Evolutionary conservation across 2,113 vertebrate species (phyloP).

Genomic region (Tenrec ecaudatus): DNA sequence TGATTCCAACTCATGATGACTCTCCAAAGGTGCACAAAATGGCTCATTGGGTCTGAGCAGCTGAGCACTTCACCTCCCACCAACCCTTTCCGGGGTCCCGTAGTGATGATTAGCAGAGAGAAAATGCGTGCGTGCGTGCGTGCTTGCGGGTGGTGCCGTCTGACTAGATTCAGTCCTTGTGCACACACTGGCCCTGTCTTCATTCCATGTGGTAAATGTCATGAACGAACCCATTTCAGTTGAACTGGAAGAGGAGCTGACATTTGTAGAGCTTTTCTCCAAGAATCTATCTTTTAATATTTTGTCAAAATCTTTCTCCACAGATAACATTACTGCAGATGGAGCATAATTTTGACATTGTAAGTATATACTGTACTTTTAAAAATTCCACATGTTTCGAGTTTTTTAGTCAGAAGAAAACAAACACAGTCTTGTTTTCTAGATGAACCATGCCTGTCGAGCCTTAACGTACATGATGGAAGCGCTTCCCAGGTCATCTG

Average conservation of each 20-base stretch:
- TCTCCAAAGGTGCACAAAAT: not conserved
- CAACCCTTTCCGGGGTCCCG: no score
- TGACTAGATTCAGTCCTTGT: not conserved
- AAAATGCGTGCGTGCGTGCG: not conserved
- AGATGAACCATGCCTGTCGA: conserved; percentile 99
- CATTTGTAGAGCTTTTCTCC: not conserved
- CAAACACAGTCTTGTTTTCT: conserved; percentile 56
- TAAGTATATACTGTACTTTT: conserved; percentile 87
- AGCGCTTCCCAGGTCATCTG: conserved; percentile 98
- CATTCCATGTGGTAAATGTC: no score
- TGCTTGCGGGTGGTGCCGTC: not conserved
- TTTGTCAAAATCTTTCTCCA: conserved; percentile 71
- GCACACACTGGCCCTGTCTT: no score
- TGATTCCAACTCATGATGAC: not conserved
- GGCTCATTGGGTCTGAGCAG: no score
- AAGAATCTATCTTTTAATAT: conserved; percentile 10
- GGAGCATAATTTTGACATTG: conserved; percentile 99
- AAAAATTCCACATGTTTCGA: not conserved
- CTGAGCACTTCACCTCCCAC: no score
- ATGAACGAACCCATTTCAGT: no score
- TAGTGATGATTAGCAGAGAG: not conserved
- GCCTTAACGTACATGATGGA: conserved; percentile 99
- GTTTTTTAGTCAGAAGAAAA: not conserved
- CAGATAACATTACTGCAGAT: conserved; percentile 99
- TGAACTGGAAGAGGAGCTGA: no score